These are phyloP conservation scores for Drosophila baimaii DNA, from an alignment of 1,140 invertebrate genomes.

Conservation along the genomic window DNA sequence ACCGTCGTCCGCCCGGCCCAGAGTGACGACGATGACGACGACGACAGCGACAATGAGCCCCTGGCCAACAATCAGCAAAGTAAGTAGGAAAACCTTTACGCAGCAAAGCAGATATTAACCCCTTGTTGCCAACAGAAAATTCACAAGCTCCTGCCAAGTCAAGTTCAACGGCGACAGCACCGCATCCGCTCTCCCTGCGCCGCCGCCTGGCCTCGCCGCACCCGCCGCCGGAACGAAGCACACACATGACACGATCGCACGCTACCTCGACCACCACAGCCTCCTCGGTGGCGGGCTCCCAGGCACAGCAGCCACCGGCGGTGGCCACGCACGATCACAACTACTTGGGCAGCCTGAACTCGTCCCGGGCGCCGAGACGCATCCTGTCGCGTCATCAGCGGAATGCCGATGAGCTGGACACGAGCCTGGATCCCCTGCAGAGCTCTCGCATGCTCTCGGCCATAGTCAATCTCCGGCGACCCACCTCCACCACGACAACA, in stretches of 20 bases:
- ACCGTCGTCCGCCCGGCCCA: conserved; percentile 60
- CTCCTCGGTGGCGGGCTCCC: conserved; percentile 32
- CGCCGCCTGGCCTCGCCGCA: conserved; percentile 49
- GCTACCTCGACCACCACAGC: conserved; percentile 73
- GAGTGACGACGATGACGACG: conserved; percentile 68
- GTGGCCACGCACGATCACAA: conserved; percentile 77
- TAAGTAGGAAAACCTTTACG: conserved; percentile 23
- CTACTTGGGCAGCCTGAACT: conserved; percentile 67
- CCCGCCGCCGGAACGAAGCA: conserved; percentile 49
- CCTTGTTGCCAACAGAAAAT: conserved; percentile 38
- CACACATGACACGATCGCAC: conserved; percentile 81
- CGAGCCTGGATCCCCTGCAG: conserved; percentile 74
- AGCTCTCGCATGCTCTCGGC: conserved; percentile 51
- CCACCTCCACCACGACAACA: conserved; percentile 75
- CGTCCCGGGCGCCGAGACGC: conserved; percentile 61
- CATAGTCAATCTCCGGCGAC: conserved; percentile 65
- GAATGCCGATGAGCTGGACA: conserved; percentile 80
- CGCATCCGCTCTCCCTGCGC: conserved; percentile 66
- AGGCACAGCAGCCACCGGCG: conserved; percentile 21
- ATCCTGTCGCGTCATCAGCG: conserved; percentile 81
- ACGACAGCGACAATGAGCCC: conserved; percentile 80
- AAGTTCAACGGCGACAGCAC: conserved; percentile 43
- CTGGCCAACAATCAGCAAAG: conserved; percentile 79
- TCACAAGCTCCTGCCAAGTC: conserved; percentile 42
- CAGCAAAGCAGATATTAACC: background rate